Evolutionary conservation across 2,113 vertebrate species (phyloP).

Genomic region (Malurus cyaneus): DNA sequence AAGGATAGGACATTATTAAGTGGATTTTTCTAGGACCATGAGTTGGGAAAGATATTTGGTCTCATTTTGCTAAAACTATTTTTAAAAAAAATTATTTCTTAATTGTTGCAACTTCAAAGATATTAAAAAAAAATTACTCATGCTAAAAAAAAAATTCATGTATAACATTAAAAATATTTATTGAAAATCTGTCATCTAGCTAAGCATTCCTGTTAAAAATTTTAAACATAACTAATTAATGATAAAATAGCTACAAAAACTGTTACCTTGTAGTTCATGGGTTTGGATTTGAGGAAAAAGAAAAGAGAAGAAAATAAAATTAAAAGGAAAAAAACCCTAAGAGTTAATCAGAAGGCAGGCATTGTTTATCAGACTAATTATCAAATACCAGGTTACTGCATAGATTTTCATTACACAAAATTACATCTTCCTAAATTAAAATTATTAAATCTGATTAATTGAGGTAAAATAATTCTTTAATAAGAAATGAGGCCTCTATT

Average conservation of each 20-base stretch:
- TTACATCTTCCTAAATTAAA: background rate
- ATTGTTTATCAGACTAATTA: background rate
- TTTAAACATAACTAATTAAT: background rate
- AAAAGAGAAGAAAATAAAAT: background rate
- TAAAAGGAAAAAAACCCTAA: fast-evolving
- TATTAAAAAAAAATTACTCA: background rate
- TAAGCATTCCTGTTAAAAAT: background rate
- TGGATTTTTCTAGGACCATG: background rate
- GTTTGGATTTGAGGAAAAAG: background rate
- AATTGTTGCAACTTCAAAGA: background rate
- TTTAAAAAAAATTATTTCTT: background rate
- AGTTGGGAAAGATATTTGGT: background rate
- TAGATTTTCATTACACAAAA: background rate
- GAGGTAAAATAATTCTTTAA: background rate
- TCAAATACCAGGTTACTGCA: background rate
- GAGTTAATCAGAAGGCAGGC: background rate
- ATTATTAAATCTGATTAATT: background rate
- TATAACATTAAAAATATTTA: background rate
- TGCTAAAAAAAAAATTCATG: background rate
- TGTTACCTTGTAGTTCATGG: background rate
- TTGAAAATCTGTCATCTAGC: background rate
- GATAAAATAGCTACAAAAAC: background rate
- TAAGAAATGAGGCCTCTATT: background rate
- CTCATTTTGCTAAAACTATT: background rate
- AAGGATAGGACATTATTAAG: background rate